phyloP scores from a whole-genome alignment of 2,797 vertebrate genomes.

The Coracias cyanogaster region DNA sequence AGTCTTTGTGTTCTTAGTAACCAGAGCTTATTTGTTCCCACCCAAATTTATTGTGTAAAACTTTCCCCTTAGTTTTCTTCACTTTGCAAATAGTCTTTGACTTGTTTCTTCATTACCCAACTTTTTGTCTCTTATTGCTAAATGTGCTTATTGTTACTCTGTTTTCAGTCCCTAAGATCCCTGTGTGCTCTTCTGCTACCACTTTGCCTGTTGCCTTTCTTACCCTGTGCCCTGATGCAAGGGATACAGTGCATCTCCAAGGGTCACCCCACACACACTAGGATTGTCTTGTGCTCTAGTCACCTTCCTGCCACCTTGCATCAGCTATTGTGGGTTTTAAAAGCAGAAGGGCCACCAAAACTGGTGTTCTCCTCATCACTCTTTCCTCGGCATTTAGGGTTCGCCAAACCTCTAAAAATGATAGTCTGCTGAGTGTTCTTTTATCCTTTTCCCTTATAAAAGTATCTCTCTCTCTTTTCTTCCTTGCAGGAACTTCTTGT shows the following conservation, averaged over 20 bases:
- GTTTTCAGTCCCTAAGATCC: neutral
- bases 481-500: neutral
- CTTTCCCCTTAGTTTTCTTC: neutral
- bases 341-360: neutral
- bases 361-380: neutral
- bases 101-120: neutral
- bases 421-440: neutral
- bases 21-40: neutral
- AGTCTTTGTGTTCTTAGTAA: neutral
- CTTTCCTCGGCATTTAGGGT: neutral
- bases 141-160: neutral
- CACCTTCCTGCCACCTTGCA: neutral
- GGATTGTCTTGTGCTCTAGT: accelerated
- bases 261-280: too few relatives aligned
- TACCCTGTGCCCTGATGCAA: neutral
- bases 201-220: neutral
- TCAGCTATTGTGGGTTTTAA: neutral
- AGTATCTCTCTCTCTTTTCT: neutral
- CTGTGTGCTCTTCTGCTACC: neutral
- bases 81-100: neutral
- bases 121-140: neutral
- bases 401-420: neutral
- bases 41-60: neutral
- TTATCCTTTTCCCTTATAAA: neutral
- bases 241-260: neutral